A percentile compares a stretch with the other conserved stretches of the same genome.
Evolutionary conservation across 64 coral and sea anemone genomes (phyloP).

Genomic region (Catalaphyllia jardinei): DNA sequence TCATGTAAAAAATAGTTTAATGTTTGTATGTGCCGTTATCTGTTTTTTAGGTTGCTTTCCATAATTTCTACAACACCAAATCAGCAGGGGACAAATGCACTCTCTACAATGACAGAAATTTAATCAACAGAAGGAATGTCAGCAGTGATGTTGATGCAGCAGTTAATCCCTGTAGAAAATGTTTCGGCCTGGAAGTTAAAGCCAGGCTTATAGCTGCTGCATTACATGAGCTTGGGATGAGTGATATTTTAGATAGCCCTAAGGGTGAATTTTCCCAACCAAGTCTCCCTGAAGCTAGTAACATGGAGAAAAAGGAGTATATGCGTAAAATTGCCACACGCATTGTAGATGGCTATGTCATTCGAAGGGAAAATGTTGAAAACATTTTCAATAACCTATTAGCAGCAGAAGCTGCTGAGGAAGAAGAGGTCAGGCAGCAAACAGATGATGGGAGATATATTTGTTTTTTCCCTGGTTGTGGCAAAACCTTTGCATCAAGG

Average conservation of each 20-base stretch:
- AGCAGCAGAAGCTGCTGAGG: slow-evolving; percentile 44
- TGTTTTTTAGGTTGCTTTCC: slow-evolving; percentile 63
- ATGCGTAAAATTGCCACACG: slow-evolving; percentile 44
- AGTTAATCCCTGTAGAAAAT: slow-evolving; percentile 47
- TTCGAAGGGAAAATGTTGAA: slow-evolving; percentile 43
- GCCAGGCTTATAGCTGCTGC: slow-evolving; percentile 70
- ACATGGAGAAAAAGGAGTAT: slow-evolving; percentile 27
- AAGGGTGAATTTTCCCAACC: slow-evolving; percentile 4
- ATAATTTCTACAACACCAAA: slow-evolving; percentile 39
- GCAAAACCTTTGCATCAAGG: slow-evolving; percentile 69
- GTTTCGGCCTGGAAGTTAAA: slow-evolving; percentile 61
- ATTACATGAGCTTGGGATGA: slow-evolving; percentile 59
- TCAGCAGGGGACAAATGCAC: slow-evolving; percentile 73
- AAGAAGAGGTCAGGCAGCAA: slow-evolving; percentile 15
- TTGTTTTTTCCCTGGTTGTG: slow-evolving; percentile 68
- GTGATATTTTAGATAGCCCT: slow-evolving; percentile 12
- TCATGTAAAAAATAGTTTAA: too few relatives aligned
- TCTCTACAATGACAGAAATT: slow-evolving; percentile 60
- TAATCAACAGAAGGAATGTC: slow-evolving; percentile 75
- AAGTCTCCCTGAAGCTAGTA: slow-evolving; percentile 1
- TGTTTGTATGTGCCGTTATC: not conserved
- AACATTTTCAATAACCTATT: slow-evolving; percentile 43
- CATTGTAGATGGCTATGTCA: slow-evolving; percentile 44
- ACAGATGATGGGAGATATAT: slow-evolving; percentile 59
- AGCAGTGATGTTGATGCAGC: slow-evolving; percentile 45